These are phyloP conservation scores for Strix uralensis DNA, from an alignment of 2,113 vertebrate genomes.

Conservation along the genomic window DNA sequence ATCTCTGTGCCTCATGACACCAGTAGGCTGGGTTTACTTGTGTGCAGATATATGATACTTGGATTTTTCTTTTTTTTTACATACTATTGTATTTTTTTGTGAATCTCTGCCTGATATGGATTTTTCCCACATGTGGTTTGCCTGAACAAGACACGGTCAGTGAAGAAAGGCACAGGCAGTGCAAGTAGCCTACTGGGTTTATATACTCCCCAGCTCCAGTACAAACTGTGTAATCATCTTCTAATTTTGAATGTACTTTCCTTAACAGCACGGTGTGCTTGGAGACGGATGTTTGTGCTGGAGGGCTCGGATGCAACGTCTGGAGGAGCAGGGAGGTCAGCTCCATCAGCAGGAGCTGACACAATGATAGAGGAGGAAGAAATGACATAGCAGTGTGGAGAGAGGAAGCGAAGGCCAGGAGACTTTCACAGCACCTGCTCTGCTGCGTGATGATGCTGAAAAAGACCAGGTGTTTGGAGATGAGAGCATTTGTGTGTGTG, in stretches of 20 bases:
- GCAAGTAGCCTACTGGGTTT: not conserved
- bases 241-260: not conserved
- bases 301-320: not conserved
- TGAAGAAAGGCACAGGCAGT: not conserved
- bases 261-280: fast-evolving
- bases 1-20: not conserved
- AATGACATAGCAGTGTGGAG: not conserved
- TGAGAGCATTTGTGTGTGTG: not conserved
- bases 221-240: slow-evolving; percentile 4
- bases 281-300: not conserved
- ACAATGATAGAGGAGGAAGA: slow-evolving; percentile 20
- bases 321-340: slow-evolving; percentile 30
- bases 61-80: not conserved
- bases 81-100: not conserved
- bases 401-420: not conserved
- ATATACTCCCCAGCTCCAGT: not conserved
- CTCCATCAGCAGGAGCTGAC: slow-evolving; percentile 26
- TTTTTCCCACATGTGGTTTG: not conserved
- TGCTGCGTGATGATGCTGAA: not conserved
- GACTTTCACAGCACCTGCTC: not conserved
- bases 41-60: too few species aligned
- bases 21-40: not conserved
- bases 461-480: not conserved
- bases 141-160: not conserved
- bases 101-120: not conserved